Evolutionary conservation across 23 tunicate genomes (phyloP).

Genomic region (Ciona savignyi): DNA sequence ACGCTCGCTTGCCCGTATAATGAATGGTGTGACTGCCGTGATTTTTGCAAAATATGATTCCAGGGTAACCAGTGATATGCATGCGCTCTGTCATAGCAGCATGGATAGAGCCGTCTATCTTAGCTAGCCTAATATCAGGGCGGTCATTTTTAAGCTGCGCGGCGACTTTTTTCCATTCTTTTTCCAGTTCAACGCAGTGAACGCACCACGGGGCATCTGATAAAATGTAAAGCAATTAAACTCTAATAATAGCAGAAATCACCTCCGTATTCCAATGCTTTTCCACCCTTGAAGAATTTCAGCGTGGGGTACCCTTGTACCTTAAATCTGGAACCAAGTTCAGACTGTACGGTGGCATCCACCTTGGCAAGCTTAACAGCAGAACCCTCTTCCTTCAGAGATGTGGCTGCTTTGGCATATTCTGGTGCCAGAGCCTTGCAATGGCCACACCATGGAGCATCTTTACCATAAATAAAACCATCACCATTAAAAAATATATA

Average conservation of each 20-base stretch:
- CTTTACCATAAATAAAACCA: slow-evolving; percentile 22
- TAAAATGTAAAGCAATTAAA: not conserved
- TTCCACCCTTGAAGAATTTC: slow-evolving; percentile 82
- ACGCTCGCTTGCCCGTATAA: slow-evolving; percentile 48
- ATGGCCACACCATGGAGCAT: slow-evolving; percentile 99
- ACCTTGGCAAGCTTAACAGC: slow-evolving; percentile 73
- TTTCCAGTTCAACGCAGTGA: slow-evolving; percentile 45
- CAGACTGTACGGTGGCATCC: slow-evolving; percentile 83
- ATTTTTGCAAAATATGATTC: slow-evolving; percentile 46
- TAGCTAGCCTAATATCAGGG: slow-evolving; percentile 51
- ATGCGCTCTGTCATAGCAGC: slow-evolving; percentile 21
- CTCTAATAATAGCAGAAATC: not conserved
- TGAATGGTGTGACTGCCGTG: slow-evolving; percentile 12
- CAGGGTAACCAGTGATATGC: slow-evolving; percentile 70
- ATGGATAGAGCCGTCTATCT: slow-evolving; percentile 60
- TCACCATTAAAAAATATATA: not conserved
- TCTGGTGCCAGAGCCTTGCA: slow-evolving; percentile 99
- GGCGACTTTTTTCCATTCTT: slow-evolving; percentile 50
- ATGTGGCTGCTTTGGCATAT: slow-evolving; percentile 81
- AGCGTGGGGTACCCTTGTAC: slow-evolving; percentile 97
- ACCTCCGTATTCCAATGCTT: slow-evolving; percentile 77
- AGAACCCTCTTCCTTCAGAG: slow-evolving; percentile 20
- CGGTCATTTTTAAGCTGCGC: slow-evolving; percentile 20
- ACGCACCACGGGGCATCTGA: slow-evolving; percentile 89
- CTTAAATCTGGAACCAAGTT: slow-evolving; percentile 45